Evolutionary conservation across 2,113 vertebrate genomes (phyloP).

Genomic region (Chiloscyllium plagiosum): DNA sequence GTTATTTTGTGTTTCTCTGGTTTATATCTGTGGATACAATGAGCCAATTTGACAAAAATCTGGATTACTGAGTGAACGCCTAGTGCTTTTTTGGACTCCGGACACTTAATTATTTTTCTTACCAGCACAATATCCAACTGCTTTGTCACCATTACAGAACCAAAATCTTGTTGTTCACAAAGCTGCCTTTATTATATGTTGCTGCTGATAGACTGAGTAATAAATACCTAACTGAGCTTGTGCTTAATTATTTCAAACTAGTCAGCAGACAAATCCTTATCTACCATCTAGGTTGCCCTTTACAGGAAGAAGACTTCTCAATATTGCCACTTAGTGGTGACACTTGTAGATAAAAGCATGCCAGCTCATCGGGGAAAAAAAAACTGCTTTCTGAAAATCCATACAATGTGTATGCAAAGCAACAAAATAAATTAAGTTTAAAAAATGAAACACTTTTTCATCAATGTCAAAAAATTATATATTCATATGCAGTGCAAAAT

Average conservation of each 20-base stretch:
- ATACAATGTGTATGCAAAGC: too few species aligned
- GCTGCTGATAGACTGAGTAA: conserved; percentile 30
- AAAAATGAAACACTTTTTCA: not conserved
- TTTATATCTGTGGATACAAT: not conserved
- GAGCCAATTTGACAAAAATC: not conserved
- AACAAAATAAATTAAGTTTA: not conserved
- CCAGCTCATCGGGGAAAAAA: not conserved
- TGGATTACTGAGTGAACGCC: not conserved
- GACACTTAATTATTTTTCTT: conserved; percentile 20
- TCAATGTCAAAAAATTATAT: not conserved
- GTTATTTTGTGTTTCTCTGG: not conserved
- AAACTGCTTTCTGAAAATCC: not conserved
- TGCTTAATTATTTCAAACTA: conserved; percentile 22
- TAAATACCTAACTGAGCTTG: conserved; percentile 14
- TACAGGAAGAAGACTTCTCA: conserved; percentile 33
- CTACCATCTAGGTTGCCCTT: conserved; percentile 16
- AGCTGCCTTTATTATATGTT: conserved; percentile 34
- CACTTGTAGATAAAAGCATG: not conserved
- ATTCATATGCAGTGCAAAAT: not conserved
- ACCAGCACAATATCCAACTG: conserved; percentile 22
- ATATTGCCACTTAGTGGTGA: conserved; percentile 38
- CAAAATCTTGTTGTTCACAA: conserved; percentile 14
- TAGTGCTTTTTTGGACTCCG: conserved; percentile 6
- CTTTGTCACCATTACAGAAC: conserved; percentile 16
- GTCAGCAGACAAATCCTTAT: not conserved